Evolutionary conservation across 2,888 invertebrate species (phyloP).

Genomic region (Creontiades dilutus): DNA sequence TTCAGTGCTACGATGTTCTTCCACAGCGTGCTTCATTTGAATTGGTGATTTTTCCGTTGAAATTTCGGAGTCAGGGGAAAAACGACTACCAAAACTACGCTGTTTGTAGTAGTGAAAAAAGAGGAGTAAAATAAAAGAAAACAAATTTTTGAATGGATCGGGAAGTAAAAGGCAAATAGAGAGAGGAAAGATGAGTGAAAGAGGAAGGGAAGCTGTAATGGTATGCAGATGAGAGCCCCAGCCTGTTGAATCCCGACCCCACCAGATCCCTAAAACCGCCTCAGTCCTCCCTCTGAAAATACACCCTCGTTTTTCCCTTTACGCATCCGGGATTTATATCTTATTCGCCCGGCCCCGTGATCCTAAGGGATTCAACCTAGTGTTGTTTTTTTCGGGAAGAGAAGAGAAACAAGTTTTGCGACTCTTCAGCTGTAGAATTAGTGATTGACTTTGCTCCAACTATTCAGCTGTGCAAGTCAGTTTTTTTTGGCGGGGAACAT

Average conservation of each 20-base stretch:
- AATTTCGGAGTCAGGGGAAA: not conserved
- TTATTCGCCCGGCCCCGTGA: not conserved
- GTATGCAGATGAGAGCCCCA: not conserved
- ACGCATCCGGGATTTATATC: slow-evolving; percentile 13
- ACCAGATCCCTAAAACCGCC: slow-evolving; percentile 28
- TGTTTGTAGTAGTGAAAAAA: not conserved
- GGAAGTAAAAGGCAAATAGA: slow-evolving; percentile 13
- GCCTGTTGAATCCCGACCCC: slow-evolving; percentile 24
- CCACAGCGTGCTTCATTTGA: not conserved
- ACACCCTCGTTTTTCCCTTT: not conserved
- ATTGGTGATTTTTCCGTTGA: not conserved
- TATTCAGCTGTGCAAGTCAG: not conserved
- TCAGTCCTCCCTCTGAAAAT: not conserved
- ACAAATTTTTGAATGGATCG: not conserved
- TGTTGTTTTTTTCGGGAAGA: not conserved
- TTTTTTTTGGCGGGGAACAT: not conserved
- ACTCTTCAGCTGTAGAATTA: not conserved
- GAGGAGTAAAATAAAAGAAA: not conserved
- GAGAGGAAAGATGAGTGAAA: not conserved
- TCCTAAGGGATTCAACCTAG: not conserved
- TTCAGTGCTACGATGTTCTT: not conserved
- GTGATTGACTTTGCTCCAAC: not conserved
- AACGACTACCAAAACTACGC: too few species aligned
- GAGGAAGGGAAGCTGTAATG: not conserved
- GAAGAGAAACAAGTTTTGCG: not conserved